Evolutionary conservation across 2,797 vertebrate species (phyloP).

Genomic region (Catostomus latipinnis): DNA sequence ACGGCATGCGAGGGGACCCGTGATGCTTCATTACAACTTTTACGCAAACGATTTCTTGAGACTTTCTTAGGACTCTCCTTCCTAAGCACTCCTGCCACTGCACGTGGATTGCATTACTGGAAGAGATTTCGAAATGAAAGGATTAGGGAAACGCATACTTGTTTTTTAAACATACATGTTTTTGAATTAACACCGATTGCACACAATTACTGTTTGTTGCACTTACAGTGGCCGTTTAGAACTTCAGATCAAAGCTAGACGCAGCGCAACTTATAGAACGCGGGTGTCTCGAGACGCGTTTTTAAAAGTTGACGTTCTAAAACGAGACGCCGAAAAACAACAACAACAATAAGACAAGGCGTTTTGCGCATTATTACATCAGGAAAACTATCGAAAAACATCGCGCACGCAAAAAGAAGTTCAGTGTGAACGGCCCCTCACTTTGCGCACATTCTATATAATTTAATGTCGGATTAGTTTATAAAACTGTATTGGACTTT

Average conservation of each 20-base stretch:
- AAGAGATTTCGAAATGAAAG: not conserved
- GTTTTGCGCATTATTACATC: too few species aligned
- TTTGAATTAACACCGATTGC: not conserved
- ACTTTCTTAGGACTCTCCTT: slow-evolving; percentile 6
- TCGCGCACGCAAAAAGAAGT: too few species aligned
- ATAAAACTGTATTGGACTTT: slow-evolving; percentile 25
- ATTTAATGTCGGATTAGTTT: not conserved
- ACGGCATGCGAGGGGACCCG: slow-evolving; percentile 35
- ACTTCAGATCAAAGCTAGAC: too few species aligned
- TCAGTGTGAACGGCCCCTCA: too few species aligned
- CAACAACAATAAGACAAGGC: too few species aligned
- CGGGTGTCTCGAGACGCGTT: too few species aligned
- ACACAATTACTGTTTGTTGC: too few species aligned
- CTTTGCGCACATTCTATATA: not conserved
- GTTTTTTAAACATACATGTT: not conserved
- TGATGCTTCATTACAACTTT: slow-evolving; percentile 1
- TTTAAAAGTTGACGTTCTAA: too few species aligned
- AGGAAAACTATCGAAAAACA: too few species aligned
- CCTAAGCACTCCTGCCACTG: not conserved
- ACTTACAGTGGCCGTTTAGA: too few species aligned
- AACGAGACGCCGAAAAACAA: too few species aligned
- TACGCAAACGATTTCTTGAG: not conserved
- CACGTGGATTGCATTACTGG: slow-evolving; percentile 2
- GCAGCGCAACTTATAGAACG: too few species aligned
- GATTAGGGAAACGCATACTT: slow-evolving; percentile 5